Percentiles rank a stretch among this genome's conserved stretches.
Conservation (phyloP, 2,113 vertebrate genomes). For the Rhinoderma darwinii region DNA sequence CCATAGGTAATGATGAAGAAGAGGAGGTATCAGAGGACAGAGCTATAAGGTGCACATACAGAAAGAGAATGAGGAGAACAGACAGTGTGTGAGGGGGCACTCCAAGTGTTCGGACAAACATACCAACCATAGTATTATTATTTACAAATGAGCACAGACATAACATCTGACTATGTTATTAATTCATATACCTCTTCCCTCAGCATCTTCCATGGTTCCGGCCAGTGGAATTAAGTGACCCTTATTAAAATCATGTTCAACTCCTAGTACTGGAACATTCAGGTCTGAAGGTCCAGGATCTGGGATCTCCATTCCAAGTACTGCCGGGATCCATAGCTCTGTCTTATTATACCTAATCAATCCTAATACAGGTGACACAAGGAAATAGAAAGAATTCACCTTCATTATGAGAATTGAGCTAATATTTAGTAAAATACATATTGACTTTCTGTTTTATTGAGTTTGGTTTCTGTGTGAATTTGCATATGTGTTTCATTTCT, state of each 20-base stretch:
- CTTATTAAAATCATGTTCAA: conserved; percentile 72
- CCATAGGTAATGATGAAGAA: background rate
- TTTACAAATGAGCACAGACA: background rate
- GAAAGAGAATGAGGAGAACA: background rate
- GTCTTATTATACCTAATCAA: conserved; percentile 75
- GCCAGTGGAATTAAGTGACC: conserved; percentile 73
- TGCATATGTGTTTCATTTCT: no score
- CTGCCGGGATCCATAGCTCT: conserved; percentile 74
- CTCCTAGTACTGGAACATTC: conserved; percentile 83
- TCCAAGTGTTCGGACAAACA: no score
- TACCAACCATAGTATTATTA: no score
- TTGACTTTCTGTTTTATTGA: background rate
- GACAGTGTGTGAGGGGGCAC: background rate
- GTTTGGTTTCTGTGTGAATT: no score
- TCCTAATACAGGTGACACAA: conserved; percentile 68
- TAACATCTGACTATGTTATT: background rate
- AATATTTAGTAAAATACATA: background rate
- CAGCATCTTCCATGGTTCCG: conserved; percentile 86
- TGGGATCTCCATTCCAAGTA: conserved; percentile 87
- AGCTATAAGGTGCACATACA: background rate
- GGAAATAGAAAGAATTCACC: background rate
- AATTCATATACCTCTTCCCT: conserved; percentile 78
- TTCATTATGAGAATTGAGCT: background rate
- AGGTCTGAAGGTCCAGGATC: conserved; percentile 84
- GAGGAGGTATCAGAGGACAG: background rate